These are phyloP conservation scores for Amiota communis DNA, from an alignment of 2,888 invertebrate species.

Conservation along the genomic window DNA sequence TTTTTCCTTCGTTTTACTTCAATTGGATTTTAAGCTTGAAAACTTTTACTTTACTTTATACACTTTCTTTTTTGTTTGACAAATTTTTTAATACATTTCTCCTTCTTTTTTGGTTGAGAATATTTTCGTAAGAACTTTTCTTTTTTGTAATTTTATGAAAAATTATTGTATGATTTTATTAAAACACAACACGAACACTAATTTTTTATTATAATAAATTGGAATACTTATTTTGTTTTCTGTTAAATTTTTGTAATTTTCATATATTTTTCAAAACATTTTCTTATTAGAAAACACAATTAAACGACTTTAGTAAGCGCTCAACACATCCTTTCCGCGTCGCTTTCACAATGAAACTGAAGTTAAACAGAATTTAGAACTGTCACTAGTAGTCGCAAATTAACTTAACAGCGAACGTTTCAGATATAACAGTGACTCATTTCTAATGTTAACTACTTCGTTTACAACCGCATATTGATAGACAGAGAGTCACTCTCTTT, in stretches of 20 bases:
- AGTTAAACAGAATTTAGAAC: too few relatives aligned
- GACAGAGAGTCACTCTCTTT: too few relatives aligned
- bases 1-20: slow-evolving; percentile 5
- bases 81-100: neutral
- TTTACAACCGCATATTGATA: too few relatives aligned
- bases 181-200: neutral
- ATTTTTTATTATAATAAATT: too few relatives aligned
- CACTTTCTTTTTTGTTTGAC: neutral
- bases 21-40: neutral
- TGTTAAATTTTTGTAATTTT: neutral
- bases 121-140: too few relatives aligned
- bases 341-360: too few relatives aligned
- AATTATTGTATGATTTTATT: neutral
- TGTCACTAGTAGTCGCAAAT: too few relatives aligned
- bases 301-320: neutral
- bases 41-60: neutral
- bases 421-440: too few relatives aligned
- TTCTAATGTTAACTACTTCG: too few relatives aligned
- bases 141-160: neutral
- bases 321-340: too few relatives aligned
- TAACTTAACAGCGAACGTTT: too few relatives aligned
- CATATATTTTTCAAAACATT: neutral
- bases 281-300: neutral
- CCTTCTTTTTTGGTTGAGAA: neutral
- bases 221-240: too few relatives aligned